These are phyloP conservation scores for Psittacula derbiana DNA, from an alignment of 2,797 vertebrate species.

Conservation along the genomic window DNA sequence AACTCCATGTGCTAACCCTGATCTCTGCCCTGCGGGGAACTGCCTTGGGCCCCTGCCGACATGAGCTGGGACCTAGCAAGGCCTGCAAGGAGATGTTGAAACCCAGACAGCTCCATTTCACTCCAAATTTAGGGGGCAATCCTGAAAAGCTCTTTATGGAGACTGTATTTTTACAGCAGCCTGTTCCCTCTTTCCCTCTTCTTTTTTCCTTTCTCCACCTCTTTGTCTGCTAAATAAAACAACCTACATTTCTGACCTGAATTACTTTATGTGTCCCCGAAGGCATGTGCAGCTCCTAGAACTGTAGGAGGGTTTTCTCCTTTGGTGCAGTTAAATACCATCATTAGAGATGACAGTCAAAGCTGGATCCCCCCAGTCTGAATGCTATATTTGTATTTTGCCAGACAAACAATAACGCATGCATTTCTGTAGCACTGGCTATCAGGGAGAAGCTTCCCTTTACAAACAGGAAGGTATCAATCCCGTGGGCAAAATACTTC, in stretches of 20 bases:
- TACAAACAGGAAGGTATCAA: not conserved
- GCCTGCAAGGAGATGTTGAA: not conserved
- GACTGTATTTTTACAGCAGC: not conserved
- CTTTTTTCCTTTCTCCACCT: not conserved
- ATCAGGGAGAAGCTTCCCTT: not conserved
- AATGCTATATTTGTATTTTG: not conserved
- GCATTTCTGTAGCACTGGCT: not conserved
- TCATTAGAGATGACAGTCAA: slow-evolving; percentile 30
- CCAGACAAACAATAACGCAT: not conserved
- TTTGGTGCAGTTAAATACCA: not conserved
- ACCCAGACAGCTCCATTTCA: not conserved
- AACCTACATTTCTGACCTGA: slow-evolving; percentile 69
- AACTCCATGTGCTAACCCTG: not conserved
- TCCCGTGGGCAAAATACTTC: not conserved
- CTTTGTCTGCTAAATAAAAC: slow-evolving; percentile 66
- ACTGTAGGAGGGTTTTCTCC: slow-evolving; percentile 43
- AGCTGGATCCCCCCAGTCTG: not conserved
- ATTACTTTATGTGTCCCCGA: slow-evolving; percentile 58
- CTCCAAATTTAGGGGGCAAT: not conserved
- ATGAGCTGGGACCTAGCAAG: not conserved
- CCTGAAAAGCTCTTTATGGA: not conserved
- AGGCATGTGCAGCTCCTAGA: slow-evolving; percentile 39
- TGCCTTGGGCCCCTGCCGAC: not conserved
- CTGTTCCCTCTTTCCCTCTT: slow-evolving; percentile 12
- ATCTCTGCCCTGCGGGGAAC: not conserved